Conservation (phyloP, 2,113 vertebrate genomes). For the Cavia porcellus region DNA sequence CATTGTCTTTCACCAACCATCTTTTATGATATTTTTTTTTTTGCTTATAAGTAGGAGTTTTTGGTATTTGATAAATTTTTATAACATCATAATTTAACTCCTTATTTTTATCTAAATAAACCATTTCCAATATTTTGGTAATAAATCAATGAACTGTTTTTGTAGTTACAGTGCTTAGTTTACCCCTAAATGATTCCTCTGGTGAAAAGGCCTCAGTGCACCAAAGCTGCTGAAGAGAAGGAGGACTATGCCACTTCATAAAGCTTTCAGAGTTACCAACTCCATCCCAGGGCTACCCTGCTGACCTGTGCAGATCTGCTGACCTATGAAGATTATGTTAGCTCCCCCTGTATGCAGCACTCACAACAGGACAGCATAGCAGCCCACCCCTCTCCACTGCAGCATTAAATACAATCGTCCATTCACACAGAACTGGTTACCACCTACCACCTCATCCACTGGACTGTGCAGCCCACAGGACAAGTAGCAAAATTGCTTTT, state of each 20-base stretch:
- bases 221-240: background rate
- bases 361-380: background rate
- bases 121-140: background rate
- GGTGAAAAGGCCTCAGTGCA: background rate
- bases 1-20: background rate
- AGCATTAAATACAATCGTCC: background rate
- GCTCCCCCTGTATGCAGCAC: too few species aligned
- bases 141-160: background rate
- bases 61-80: background rate
- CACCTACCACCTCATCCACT: background rate
- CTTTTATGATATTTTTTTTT: background rate
- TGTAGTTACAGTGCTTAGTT: background rate
- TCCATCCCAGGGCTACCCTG: too few species aligned
- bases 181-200: background rate
- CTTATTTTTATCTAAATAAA: background rate
- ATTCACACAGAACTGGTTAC: background rate
- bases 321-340: too few species aligned
- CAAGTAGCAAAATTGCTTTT: background rate
- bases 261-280: background rate
- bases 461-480: background rate
- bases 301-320: too few species aligned
- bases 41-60: background rate
- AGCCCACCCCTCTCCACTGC: accelerated
- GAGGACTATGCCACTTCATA: accelerated
- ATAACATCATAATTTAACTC: background rate